Evolutionary conservation across 2,888 invertebrate genomes (phyloP), one percentile per base, ranked within the genome.

Genomic region (Harpagoxenus sublaevis): DNA sequence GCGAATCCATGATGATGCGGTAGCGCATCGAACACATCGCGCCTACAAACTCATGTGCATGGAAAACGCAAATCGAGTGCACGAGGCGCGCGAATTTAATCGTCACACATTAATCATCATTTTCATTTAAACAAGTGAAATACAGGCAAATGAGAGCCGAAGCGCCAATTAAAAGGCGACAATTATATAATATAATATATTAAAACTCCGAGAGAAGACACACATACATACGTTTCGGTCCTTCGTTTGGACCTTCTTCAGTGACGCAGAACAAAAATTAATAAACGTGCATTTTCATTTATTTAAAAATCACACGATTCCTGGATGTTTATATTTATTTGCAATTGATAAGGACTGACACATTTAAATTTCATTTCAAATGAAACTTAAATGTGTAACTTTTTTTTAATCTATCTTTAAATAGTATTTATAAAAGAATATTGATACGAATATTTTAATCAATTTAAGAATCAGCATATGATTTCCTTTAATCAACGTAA

Each of bases 1-100:
- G 15, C 57, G 15, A 78, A 78, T 68, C 78, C 55, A 42, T n/a
- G 42, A 15, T 42, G 77, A 77, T 45, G 15, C 3, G 42, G n/a
- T 28, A 48, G 48, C 15, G n/a, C 18, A 62, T 45, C 35, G 48
- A 35, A 35, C n/a, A 45, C 45, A 65, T 23, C 51, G 18, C 9
- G 53, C 28, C 12, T 53, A 18, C 28, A 45, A 74, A 51, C 18
- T 51, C 51, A n/a, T 15, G 35, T 39, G n/a, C n/a, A n/a, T n/a
- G 18, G 9, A 3, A 77, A 66, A 62, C 6, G n/a, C 9, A 63
- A 55, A 18, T 62, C 31, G 48, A 35, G 23, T 31, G 28, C 31
- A 60, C 28, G 4, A 48, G 28, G 6, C 1, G 12, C 23, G 6
- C 63, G 39, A 39, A 71, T 71, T 42, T 23, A 12, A 70, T 42